These are phyloP conservation scores for Lepeophtheirus salmonis DNA, from an alignment of 1,140 invertebrate species.

Conservation along the genomic window DNA sequence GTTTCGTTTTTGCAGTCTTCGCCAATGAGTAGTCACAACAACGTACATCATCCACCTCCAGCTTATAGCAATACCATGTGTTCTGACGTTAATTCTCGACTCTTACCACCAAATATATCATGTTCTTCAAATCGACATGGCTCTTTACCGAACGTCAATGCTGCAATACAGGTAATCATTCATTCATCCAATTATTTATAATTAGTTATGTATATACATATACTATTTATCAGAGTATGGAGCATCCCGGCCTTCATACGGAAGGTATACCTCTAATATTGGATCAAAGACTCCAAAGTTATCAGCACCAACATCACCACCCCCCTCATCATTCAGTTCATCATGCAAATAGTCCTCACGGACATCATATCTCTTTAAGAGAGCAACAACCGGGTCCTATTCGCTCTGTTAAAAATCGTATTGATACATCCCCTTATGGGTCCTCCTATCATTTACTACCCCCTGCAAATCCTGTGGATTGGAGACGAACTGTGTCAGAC, in stretches of 20 bases:
- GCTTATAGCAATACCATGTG: not conserved
- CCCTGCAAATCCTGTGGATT: not conserved
- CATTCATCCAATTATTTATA: not conserved
- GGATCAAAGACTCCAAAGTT: not conserved
- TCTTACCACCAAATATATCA: not conserved
- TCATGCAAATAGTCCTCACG: not conserved
- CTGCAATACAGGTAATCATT: not conserved
- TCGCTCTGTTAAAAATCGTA: slow-evolving; percentile 2
- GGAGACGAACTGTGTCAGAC: slow-evolving; percentile 6
- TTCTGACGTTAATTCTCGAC: not conserved
- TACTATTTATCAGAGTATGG: not conserved
- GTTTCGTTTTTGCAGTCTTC: not conserved
- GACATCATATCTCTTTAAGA: not conserved
- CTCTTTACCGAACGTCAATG: slow-evolving; percentile 3
- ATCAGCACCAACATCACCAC: not conserved
- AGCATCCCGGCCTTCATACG: not conserved
- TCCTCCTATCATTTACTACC: slow-evolving; percentile 1
- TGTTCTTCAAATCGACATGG: not conserved
- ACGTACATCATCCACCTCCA: not conserved
- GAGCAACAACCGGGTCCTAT: slow-evolving; percentile 7
- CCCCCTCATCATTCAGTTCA: not conserved
- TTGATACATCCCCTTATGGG: slow-evolving; percentile 9
- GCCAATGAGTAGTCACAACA: not conserved
- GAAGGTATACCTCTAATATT: not conserved
- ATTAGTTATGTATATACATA: not conserved